Evolutionary conservation across 1,140 invertebrate genomes (phyloP), one percentile per base, ranked within the genome.

Genomic region (Sogatella furcifera): DNA sequence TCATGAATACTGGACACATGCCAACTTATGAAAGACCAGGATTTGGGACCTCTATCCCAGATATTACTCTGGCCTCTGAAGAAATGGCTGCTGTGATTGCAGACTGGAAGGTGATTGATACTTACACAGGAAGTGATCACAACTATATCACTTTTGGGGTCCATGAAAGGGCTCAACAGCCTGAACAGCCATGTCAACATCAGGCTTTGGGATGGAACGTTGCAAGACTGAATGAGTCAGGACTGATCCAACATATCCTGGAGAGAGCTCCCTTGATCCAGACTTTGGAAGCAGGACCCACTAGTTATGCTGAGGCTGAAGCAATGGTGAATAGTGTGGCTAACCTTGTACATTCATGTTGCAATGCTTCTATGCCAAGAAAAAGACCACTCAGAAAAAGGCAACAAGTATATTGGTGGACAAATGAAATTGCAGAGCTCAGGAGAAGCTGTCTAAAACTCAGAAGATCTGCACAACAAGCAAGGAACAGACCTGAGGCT

Each of bases 31-130:
- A 62, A 19, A 34, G 62, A 22, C 57, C 52, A 10, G 57, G 63
- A 15, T 43, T 60, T 15, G 19, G n/a, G 9, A 59, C 41, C 15
- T 63, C 61, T 4, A 65, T 65, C 14, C 41, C 55, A 4, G 62
- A 66, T 24, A 54, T 66, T 1, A 41, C 62, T 14, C 53, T 66
- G 22, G 60, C 34, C 57, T 67, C 65, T 55, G 49, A 54, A 38
- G 22, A 38, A 1, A 14, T 15, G 13, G 15, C 19, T 19, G 24
- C 34, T 41, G 19, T 19, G 19, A 55, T 28, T 22, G 11, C 11
- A 11, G 22, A 55, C 54, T 55, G 54, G 28, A 13, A 28, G 15
- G 54, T 55, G 11, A 34, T 13, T 28, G 54, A 55, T n/a, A 22
- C 15, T 38, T 13, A 55, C n/a, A 10, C 11, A 14, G 19, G 31